Conservation (phyloP, 2,113 vertebrate genomes). For the Phrynocephalus versicolor region DNA sequence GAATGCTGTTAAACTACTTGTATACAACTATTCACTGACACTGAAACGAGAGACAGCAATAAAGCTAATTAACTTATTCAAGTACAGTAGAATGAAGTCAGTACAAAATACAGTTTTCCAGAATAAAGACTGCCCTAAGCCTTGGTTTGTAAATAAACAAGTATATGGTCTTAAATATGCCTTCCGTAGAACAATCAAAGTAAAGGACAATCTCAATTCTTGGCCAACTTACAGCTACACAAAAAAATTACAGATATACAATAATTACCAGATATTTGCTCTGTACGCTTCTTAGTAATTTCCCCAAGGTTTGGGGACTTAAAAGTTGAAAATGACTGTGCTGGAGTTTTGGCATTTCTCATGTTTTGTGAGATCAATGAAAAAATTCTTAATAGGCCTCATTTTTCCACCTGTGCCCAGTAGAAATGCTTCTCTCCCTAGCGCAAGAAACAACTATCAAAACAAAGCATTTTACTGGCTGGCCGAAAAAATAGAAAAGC, state of each 20-base stretch:
- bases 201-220: neutral
- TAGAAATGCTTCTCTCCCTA: too few species aligned
- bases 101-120: neutral
- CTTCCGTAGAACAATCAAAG: neutral
- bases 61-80: neutral
- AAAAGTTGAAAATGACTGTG: too few species aligned
- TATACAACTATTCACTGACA: neutral
- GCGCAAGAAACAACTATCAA: too few species aligned
- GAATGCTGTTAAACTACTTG: neutral
- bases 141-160: neutral
- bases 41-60: neutral
- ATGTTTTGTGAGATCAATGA: too few species aligned
- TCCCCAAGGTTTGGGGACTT: too few species aligned
- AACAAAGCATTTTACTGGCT: too few species aligned
- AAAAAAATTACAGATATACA: neutral
- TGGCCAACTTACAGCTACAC: neutral
- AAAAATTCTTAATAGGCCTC: too few species aligned
- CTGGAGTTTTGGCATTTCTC: too few species aligned
- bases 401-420: too few species aligned
- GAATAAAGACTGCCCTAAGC: neutral
- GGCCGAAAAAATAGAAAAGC: too few species aligned
- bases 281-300: neutral
- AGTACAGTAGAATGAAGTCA: neutral
- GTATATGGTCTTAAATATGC: neutral
- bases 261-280: neutral